A percentile compares a stretch with the other conserved stretches of the same genome.
These are phyloP conservation scores for Acanthurus tractus DNA, from an alignment of 2,797 vertebrate genomes.

Conservation along the genomic window DNA sequence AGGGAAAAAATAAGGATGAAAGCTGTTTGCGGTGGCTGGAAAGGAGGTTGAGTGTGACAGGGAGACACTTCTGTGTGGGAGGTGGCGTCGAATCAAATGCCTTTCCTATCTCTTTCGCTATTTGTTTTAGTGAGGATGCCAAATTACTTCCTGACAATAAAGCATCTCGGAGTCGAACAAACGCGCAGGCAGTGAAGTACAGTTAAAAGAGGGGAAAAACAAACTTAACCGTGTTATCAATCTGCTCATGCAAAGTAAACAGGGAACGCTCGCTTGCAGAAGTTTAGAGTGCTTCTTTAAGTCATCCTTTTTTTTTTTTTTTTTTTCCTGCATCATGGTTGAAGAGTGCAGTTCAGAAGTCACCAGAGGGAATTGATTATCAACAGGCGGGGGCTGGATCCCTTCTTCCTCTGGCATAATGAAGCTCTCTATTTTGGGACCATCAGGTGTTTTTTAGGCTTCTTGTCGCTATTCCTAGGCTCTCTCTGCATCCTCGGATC, in stretches of 20 bases:
- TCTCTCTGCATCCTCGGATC: conserved; percentile 65
- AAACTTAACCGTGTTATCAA: conserved; percentile 17
- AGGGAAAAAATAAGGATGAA: conserved; percentile 31
- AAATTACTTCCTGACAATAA: conserved; percentile 52
- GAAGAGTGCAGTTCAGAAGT: conserved; percentile 64
- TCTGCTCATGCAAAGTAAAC: conserved; percentile 26
- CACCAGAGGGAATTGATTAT: conserved; percentile 76
- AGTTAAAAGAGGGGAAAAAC: conserved; percentile 37
- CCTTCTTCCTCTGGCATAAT: conserved; percentile 72
- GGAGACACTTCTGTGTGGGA: conserved; percentile 49
- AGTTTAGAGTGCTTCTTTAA: conserved; percentile 42
- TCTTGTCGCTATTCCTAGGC: conserved; percentile 70
- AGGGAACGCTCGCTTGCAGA: conserved; percentile 15
- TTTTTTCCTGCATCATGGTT: conserved; percentile 40
- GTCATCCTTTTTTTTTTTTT: neutral
- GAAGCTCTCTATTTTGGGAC: conserved; percentile 81
- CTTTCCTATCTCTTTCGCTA: conserved; percentile 10
- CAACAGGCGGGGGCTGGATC: conserved; percentile 71
- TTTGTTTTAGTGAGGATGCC: conserved; percentile 43
- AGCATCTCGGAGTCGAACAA: conserved; percentile 12
- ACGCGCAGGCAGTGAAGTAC: conserved; percentile 35
- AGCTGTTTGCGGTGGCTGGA: conserved; percentile 20
- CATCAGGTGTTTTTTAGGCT: conserved; percentile 72
- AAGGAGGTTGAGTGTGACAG: conserved; percentile 38
- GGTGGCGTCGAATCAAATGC: conserved; percentile 44